phyloP scores from a whole-genome alignment of 92 coral and sea anemone species.

The Actinernus sp. region DNA sequence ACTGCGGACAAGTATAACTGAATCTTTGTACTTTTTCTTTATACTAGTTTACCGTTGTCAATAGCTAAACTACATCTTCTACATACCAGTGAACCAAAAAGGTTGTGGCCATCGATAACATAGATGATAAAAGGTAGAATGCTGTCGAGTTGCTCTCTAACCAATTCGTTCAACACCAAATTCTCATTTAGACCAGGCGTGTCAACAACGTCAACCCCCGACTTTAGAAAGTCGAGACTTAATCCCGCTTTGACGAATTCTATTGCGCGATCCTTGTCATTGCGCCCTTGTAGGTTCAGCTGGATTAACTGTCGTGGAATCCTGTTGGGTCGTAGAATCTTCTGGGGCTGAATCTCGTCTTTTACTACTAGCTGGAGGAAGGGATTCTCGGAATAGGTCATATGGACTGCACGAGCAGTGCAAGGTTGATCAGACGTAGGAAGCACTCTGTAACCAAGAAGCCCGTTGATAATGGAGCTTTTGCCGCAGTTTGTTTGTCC shows the following conservation, averaged over 20 bases:
- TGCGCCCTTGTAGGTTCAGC: conserved; percentile 52
- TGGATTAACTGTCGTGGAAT: conserved; percentile 65
- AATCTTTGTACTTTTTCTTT: too few species aligned
- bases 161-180: conserved; percentile 60
- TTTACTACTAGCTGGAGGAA: conserved; percentile 30
- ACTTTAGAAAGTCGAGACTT: conserved; percentile 52
- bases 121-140: conserved; percentile 68
- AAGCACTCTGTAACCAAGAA: conserved; percentile 49
- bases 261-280: conserved; percentile 40
- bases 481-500: conserved; percentile 84
- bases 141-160: conserved; percentile 50
- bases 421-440: conserved; percentile 75
- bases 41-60: too few species aligned
- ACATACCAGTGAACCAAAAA: conserved; percentile 60
- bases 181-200: conserved; percentile 75
- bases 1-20: too few species aligned
- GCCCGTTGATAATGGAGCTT: conserved; percentile 75
- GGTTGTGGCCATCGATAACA: conserved; percentile 71
- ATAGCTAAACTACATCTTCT: too few species aligned
- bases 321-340: conserved; percentile 15
- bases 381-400: conserved; percentile 52
- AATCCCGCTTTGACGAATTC: conserved; percentile 58
- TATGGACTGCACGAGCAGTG: conserved; percentile 70
- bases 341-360: conserved; percentile 14
- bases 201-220: conserved; percentile 69